Evolutionary conservation across 2,113 vertebrate genomes (phyloP).

Genomic region (Progne subis): DNA sequence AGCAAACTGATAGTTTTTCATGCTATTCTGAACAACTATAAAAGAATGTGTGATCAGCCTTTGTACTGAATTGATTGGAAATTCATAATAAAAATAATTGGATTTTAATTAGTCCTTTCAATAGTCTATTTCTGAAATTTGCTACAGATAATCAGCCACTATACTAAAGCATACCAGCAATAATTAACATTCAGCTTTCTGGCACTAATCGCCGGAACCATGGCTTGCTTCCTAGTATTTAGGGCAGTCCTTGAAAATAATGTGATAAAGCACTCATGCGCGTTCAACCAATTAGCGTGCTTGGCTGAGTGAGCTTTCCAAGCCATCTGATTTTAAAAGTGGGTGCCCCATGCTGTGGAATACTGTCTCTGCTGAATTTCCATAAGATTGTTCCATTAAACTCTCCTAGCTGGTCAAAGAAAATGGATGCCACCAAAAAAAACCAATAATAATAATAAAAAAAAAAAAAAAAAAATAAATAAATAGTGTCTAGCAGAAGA

Average conservation of each 20-base stretch:
- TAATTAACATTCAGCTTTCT: constrained; percentile 51
- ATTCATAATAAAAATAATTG: constrained; percentile 45
- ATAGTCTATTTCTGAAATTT: constrained; percentile 47
- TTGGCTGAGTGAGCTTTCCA: constrained; percentile 52
- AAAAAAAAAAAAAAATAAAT: no score
- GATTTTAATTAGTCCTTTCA: constrained; percentile 61
- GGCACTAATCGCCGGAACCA: background rate
- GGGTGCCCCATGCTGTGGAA: constrained; percentile 8
- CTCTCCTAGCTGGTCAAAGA: background rate
- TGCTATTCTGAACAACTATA: background rate
- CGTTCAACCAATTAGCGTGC: background rate
- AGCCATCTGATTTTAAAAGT: constrained; percentile 35
- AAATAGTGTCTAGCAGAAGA: background rate
- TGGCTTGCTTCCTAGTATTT: constrained; percentile 32
- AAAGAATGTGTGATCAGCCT: background rate
- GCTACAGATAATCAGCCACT: constrained; percentile 19
- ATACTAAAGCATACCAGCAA: background rate
- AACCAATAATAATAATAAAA: no score
- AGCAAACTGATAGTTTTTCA: background rate
- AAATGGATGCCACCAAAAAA: background rate
- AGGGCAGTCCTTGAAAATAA: constrained; percentile 53
- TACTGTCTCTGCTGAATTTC: background rate
- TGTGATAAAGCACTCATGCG: constrained; percentile 41
- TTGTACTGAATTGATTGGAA: constrained; percentile 17
- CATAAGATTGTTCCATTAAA: background rate